These are phyloP conservation scores for Peromyscus attwateri DNA, from an alignment of 2,797 vertebrate genomes.

Conservation along the genomic window DNA sequence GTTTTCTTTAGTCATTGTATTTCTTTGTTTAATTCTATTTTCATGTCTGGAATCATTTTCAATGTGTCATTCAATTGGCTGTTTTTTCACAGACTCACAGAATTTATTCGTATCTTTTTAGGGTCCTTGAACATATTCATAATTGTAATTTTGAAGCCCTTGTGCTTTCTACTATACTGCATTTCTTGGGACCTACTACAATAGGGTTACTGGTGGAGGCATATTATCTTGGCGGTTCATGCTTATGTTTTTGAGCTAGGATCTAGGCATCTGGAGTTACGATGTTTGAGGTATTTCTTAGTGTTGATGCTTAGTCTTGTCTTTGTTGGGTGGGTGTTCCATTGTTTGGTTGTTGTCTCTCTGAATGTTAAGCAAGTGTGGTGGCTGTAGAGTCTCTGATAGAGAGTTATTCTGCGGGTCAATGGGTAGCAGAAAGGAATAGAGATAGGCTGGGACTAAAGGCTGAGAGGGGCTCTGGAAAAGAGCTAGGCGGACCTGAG, in stretches of 20 bases:
- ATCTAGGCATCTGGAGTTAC: background rate
- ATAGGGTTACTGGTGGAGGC: background rate
- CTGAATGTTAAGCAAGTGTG: background rate
- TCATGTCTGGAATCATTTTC: background rate
- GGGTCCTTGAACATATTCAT: background rate
- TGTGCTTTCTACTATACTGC: background rate
- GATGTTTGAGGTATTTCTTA: background rate
- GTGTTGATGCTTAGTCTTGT: background rate
- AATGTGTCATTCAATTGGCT: background rate
- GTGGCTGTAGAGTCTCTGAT: background rate
- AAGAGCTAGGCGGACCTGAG: background rate
- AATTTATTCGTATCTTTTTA: background rate
- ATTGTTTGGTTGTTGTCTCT: background rate
- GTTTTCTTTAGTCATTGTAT: background rate
- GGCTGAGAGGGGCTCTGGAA: background rate
- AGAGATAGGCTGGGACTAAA: background rate
- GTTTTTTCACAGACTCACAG: background rate
- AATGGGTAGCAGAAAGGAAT: background rate
- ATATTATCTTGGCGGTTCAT: background rate
- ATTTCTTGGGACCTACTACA: background rate
- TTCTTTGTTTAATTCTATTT: background rate
- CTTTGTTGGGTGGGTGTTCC: background rate
- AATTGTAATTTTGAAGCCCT: background rate
- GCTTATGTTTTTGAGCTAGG: background rate
- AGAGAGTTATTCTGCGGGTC: background rate